A percentile compares a stretch with the other conserved stretches of the same genome.
Conservation (phyloP, 2,113 vertebrate species). For the Oryzias woworae region DNA sequence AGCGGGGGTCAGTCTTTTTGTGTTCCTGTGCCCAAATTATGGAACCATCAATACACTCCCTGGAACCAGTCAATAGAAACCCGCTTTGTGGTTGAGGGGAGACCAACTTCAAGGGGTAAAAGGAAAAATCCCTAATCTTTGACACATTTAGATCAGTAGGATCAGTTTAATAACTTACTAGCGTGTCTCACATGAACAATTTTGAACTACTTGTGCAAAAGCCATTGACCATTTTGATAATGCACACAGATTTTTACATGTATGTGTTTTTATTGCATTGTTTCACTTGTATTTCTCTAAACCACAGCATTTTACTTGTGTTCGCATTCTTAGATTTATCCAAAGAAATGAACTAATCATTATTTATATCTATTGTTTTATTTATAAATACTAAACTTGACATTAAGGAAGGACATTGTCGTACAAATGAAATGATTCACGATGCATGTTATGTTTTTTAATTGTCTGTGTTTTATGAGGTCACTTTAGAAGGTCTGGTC, state of each 20-base stretch:
- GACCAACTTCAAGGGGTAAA: conserved; percentile 75
- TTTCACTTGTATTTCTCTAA: background rate
- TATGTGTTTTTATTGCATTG: background rate
- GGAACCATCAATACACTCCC: conserved; percentile 83
- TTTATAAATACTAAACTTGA: background rate
- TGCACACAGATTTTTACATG: background rate
- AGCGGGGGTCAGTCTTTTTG: conserved; percentile 80
- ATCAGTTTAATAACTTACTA: conserved; percentile 43
- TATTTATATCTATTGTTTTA: background rate
- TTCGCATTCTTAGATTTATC: background rate
- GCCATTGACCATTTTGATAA: background rate
- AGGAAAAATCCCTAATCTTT: conserved; percentile 38
- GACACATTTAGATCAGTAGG: conserved; percentile 68
- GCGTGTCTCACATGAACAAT: conserved; percentile 32
- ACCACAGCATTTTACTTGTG: background rate
- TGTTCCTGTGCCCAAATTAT: conserved; percentile 84
- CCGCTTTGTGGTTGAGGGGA: conserved; percentile 77
- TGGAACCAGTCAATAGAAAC: conserved; percentile 81
- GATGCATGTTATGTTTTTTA: background rate
- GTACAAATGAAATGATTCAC: background rate
- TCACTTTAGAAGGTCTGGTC: background rate
- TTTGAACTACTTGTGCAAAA: conserved; percentile 6
- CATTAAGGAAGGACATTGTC: too few relatives aligned
- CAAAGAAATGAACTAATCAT: too few relatives aligned
- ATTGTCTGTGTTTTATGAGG: too few relatives aligned